A percentile compares a stretch with the other conserved stretches of the same genome.
Evolutionary conservation across 2,888 invertebrate genomes (phyloP).

Genomic region (Amblyjoppa fuscipennis): DNA sequence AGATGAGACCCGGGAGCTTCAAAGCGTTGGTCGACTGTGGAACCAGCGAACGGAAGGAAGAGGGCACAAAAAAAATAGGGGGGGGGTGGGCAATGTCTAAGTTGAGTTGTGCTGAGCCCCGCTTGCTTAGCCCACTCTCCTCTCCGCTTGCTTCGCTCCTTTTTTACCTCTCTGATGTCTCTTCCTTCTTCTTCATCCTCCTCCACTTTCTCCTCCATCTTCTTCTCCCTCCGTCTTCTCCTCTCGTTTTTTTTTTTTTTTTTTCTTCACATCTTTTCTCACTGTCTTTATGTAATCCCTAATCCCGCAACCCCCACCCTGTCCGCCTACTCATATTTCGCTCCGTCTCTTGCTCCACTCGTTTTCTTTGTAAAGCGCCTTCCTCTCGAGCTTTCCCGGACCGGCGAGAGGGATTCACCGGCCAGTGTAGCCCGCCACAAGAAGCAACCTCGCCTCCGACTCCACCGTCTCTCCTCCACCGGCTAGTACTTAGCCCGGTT

Average conservation of each 20-base stretch:
- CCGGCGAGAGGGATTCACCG: conserved; percentile 19
- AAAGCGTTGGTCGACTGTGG: conserved; percentile 49
- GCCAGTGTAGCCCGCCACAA: conserved; percentile 29
- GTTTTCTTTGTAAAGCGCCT: conserved; percentile 45
- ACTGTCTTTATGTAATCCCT: conserved; percentile 48
- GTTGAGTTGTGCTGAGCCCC: conserved; percentile 58
- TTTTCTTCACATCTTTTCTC: conserved; percentile 41
- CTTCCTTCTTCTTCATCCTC: conserved; percentile 32
- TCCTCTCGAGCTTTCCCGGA: conserved; percentile 43
- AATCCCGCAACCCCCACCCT: conserved; percentile 5
- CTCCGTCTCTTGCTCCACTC: conserved; percentile 11
- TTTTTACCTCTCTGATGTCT: conserved; percentile 46
- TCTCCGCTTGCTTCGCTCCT: conserved; percentile 28
- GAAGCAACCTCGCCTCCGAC: conserved; percentile 43
- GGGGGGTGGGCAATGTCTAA: conserved; percentile 47
- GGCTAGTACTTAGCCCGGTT: conserved; percentile 68
- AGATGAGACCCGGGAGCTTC: conserved; percentile 37
- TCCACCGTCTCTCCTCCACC: conserved; percentile 23
- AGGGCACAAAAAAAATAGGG: not conserved
- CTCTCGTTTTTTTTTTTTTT: conserved; percentile 28
- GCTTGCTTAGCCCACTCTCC: conserved; percentile 56
- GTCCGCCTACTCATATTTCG: conserved; percentile 52
- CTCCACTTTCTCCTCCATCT: conserved; percentile 41
- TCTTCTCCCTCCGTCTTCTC: conserved; percentile 26
- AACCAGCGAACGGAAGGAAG: conserved; percentile 27